These are phyloP conservation scores for Eupithecia inturbata DNA, from an alignment of 2,888 invertebrate genomes.

Conservation along the genomic window DNA sequence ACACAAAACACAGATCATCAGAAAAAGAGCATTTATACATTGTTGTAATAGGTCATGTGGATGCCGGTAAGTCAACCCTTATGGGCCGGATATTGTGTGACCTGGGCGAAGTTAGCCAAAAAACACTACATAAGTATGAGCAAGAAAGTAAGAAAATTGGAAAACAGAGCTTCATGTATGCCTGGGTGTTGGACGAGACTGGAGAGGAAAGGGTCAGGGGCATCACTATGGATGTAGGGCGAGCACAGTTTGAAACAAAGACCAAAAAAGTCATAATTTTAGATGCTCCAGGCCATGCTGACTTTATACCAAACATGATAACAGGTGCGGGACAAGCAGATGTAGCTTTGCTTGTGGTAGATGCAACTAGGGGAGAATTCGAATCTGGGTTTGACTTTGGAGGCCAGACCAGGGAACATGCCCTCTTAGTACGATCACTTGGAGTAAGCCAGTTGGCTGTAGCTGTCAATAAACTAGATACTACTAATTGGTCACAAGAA, in stretches of 20 bases:
- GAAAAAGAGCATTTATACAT: constrained; percentile 95
- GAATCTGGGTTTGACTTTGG: constrained; percentile 99
- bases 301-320: constrained; percentile 99
- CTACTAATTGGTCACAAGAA: constrained; percentile 95
- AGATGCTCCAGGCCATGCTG: constrained; percentile 99
- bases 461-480: constrained; percentile 98
- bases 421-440: constrained; percentile 93
- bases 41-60: constrained; percentile 98
- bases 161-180: constrained; percentile 98
- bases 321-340: constrained; percentile 99
- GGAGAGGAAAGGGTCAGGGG: constrained; percentile 98
- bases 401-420: constrained; percentile 99
- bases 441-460: constrained; percentile 97
- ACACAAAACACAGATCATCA: constrained; percentile 89
- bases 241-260: constrained; percentile 95
- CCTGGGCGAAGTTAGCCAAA: constrained; percentile 93
- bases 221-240: constrained; percentile 99
- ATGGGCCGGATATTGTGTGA: constrained; percentile 97
- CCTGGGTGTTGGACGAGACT: constrained; percentile 99
- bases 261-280: constrained; percentile 92
- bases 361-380: constrained; percentile 98
- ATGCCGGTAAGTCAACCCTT: constrained; percentile 98
- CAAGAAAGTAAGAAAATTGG: constrained; percentile 98
- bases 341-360: constrained; percentile 97
- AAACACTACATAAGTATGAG: constrained; percentile 97